Percentiles rank a stretch among this genome's conserved stretches.
phyloP scores from a whole-genome alignment of 2,797 vertebrate genomes.

The Melanotaenia maccullochi region DNA sequence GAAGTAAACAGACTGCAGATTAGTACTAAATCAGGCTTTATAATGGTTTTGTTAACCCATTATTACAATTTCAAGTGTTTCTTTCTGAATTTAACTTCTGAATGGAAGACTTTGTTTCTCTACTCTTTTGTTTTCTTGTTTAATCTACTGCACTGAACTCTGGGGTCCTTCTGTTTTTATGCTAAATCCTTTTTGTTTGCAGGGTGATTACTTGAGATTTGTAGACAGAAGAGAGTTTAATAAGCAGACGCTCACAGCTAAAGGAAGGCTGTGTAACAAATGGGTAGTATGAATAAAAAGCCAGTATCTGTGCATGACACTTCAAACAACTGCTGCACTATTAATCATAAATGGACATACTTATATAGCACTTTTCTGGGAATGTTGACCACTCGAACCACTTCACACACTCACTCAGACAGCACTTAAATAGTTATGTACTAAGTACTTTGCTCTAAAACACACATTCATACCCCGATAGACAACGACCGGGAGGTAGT shows the following conservation, averaged over 20 bases:
- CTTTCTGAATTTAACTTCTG: neutral
- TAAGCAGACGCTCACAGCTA: neutral
- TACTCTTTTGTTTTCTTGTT: neutral
- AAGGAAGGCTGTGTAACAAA: neutral
- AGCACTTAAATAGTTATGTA: too few species aligned
- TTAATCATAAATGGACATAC: neutral
- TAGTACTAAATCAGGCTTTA: neutral
- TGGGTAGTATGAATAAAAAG: too few species aligned
- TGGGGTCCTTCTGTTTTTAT: too few species aligned
- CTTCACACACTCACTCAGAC: too few species aligned
- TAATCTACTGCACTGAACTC: neutral
- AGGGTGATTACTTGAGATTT: neutral
- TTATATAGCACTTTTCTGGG: too few species aligned
- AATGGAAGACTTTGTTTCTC: neutral
- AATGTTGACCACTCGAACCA: too few species aligned
- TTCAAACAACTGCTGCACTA: neutral
- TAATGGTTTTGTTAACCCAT: neutral
- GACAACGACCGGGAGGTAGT: too few species aligned
- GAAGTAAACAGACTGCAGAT: neutral
- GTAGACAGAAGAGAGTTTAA: too few species aligned
- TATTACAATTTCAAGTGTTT: neutral
- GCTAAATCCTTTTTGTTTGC: neutral
- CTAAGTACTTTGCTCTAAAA: too few species aligned
- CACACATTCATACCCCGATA: too few species aligned
- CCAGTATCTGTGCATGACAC: too few species aligned